Base-by-base conservation (phyloP, 2,113 vertebrate genomes). In the Paramormyrops kingsleyae region DNA sequence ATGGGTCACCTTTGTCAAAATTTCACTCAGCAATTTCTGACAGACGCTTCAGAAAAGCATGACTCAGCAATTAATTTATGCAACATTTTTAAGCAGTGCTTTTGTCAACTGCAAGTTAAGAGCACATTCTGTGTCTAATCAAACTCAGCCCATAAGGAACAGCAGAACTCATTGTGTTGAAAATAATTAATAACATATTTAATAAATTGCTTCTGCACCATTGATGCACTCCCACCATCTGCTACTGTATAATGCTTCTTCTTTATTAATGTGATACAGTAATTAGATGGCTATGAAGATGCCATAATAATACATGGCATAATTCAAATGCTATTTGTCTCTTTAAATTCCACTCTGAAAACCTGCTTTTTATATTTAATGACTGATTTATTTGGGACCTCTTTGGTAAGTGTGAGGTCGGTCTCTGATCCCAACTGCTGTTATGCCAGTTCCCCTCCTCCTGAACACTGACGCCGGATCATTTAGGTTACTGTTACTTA, bases 181-280 rank as follows among this genome's bases (percentile, higher is more conserved):
- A 96, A 95, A 95, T 96, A 95, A 96, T 96, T 95, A 96, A 96
- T 96, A 96, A 95, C 94, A 89, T 93, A 94, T 96, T 96, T 95
- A 96, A 96, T 96, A 96, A 96, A 96, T 95, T 94, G 94, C 95
- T 96, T 93, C 94, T 95, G 95, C 95, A 94, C 94, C 93, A 88
- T 93, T 91, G 62, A 95, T 93, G 94, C 91, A 94, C 94, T 94
- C 94, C 93, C 94, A 91, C 95, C 96, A 96, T 96, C 95, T 96
- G 96, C 94, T 95, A 89, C 92, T 90, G 92, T 94, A 92, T 94
- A 95, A 95, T 87, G 87, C 93, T 93, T 92, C 91, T 89, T 94
- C 92, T 95, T 95, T 95, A 95, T 96, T 95, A 95, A 95, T 94
- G 94, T 89, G 93, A 94, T 94, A 93, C 94, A 95, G 93, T 92